A percentile compares a stretch with the other conserved stretches of the same genome.
Evolutionary conservation across 2,797 vertebrate species (phyloP).

Genomic region (Sternarchorhynchus goeldii): DNA sequence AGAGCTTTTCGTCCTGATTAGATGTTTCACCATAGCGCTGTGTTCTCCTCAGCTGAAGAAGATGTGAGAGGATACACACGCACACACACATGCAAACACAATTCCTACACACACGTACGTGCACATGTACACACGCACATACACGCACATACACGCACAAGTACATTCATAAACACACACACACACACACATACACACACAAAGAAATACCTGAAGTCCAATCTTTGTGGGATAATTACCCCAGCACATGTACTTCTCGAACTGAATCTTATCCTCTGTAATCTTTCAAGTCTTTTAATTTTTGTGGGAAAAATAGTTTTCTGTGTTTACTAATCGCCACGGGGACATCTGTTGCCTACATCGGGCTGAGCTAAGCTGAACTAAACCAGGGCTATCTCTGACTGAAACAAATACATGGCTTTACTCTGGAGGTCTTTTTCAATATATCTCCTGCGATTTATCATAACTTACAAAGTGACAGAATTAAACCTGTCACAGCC

Average conservation of each 20-base stretch:
- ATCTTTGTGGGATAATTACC: too few relatives aligned
- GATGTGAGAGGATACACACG: constrained; percentile 6
- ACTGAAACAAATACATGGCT: neutral
- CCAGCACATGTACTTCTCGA: too few relatives aligned
- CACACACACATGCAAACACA: neutral
- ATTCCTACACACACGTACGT: neutral
- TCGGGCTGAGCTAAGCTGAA: too few relatives aligned
- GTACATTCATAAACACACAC: neutral
- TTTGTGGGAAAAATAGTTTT: too few relatives aligned
- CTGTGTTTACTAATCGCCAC: too few relatives aligned
- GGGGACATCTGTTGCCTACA: too few relatives aligned
- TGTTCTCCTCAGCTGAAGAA: constrained; percentile 28
- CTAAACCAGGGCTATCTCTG: neutral
- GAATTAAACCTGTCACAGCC: neutral
- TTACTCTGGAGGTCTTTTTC: too few relatives aligned
- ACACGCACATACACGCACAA: neutral
- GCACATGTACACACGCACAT: neutral
- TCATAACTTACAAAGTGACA: constrained; percentile 1
- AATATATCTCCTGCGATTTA: neutral
- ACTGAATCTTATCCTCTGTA: too few relatives aligned
- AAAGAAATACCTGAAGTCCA: too few relatives aligned
- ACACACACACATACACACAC: neutral
- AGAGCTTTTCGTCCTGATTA: constrained; percentile 68
- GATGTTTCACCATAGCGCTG: constrained; percentile 48
- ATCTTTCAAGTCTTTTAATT: too few relatives aligned